Evolutionary conservation across 2,113 vertebrate species (phyloP), one percentile per base, ranked within the genome.

Genomic region (Sula dactylatra): DNA sequence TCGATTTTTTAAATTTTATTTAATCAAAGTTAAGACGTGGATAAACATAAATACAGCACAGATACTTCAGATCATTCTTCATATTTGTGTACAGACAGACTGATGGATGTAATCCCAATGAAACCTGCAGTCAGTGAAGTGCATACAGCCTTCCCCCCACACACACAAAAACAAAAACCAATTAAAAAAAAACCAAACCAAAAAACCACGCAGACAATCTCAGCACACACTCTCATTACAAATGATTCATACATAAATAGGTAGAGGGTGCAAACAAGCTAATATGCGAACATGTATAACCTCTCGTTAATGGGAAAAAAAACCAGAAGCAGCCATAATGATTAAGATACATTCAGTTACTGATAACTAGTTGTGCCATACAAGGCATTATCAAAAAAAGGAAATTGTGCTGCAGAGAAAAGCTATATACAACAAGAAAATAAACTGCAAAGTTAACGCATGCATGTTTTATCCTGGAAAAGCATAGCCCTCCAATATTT

Each of bases 21-120:
- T 98, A 98, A 98, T 98, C 98, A 98, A 98, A 98, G 97, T 98
- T 98, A 97, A 98, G 98, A 98, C 95, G 84, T 98, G 98, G 88
- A 98, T 98, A 98, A 98, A 98, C 98, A 98, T 98, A 98, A 99
- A 98, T 98, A 98, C 98, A 98, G 97, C 98, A 98, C 97, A 97
- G 97, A 96, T 97, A 98, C 97, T 98, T 98, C 98, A 97, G 97
- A 96, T 98, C 98, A 98, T 98, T 98, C 98, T 98, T 98, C 98
- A 97, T 98, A 97, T 97, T 97, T 96, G 97, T 98, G 94, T 97
- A 98, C 97, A 97, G 96, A 98, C 97, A 97, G 96, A 98, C 98
- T 96, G 95, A 97, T 97, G 98, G 98, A 98, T 96, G 85, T 93
- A 97, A 96, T 96, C 94, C 97, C 97, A 97, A 97, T 97, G 96